Conservation (phyloP, 2,113 vertebrate species). For the Dunckerocampus dactyliophorus region DNA sequence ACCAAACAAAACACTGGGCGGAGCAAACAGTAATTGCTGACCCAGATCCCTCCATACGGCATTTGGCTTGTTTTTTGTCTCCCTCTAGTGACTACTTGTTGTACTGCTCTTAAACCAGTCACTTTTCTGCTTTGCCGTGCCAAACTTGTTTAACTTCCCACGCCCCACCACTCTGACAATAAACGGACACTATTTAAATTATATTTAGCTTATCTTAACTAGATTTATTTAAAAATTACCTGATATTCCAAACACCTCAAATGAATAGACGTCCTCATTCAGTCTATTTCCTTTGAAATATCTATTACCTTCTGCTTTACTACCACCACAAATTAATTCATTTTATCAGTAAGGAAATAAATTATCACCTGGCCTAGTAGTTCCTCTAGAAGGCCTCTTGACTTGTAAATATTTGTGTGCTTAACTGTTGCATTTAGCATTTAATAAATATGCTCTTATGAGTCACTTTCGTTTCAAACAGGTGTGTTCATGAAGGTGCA, state of each 20-base stretch:
- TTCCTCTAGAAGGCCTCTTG: not conserved
- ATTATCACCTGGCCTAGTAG: too few species aligned
- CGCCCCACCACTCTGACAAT: not conserved
- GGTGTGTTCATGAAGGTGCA: not conserved
- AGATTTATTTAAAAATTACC: too few species aligned
- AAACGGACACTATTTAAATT: not conserved
- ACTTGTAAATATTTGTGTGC: not conserved
- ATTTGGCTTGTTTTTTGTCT: slow-evolving; percentile 14
- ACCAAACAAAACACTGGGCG: slow-evolving; percentile 24
- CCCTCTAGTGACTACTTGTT: slow-evolving; percentile 21
- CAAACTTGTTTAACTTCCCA: not conserved
- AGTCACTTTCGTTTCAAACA: not conserved
- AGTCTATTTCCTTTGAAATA: too few species aligned
- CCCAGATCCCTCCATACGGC: too few species aligned
- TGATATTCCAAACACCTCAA: too few species aligned
- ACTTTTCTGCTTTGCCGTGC: not conserved
- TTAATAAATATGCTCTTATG: too few species aligned
- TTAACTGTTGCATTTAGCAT: not conserved
- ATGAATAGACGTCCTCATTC: too few species aligned
- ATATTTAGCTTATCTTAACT: too few species aligned
- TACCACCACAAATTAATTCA: too few species aligned
- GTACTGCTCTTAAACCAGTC: not conserved
- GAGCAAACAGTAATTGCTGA: not conserved
- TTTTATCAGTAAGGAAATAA: too few species aligned
- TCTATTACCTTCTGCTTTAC: too few species aligned